Evolutionary conservation across 2,888 invertebrate species (phyloP).

Genomic region (Morpho deidamia): DNA sequence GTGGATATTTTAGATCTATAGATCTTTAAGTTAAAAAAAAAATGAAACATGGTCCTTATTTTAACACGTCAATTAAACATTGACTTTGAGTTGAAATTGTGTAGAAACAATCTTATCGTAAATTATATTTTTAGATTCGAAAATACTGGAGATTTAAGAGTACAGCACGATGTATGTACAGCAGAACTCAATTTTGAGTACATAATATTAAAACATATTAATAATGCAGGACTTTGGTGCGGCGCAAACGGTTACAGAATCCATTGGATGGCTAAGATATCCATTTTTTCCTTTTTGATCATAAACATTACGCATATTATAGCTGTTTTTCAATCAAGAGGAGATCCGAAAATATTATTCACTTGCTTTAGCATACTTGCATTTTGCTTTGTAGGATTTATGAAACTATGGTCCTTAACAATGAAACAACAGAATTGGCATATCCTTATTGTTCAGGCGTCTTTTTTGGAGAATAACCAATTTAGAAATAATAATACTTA

Average conservation of each 20-base stretch:
- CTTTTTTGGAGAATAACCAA: conserved; percentile 38
- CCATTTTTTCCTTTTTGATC: conserved; percentile 35
- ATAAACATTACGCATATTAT: conserved; percentile 40
- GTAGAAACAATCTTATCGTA: too few relatives aligned
- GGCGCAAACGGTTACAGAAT: conserved; percentile 23
- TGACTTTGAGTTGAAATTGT: too few relatives aligned
- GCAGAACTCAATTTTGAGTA: conserved; percentile 19
- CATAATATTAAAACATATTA: conserved; percentile 25
- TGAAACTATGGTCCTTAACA: conserved; percentile 46
- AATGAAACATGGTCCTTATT: too few relatives aligned
- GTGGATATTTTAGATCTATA: too few relatives aligned
- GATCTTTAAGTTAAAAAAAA: too few relatives aligned
- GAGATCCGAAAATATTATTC: conserved; percentile 42
- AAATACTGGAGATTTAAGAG: not conserved
- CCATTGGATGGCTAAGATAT: conserved; percentile 32
- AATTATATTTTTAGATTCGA: not conserved
- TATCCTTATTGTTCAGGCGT: conserved; percentile 34
- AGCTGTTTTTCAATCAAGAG: conserved; percentile 34
- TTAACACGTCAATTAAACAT: too few relatives aligned
- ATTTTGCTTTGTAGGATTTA: conserved; percentile 50
- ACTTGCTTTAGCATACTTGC: conserved; percentile 52
- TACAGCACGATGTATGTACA: not conserved
- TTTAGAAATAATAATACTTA: conserved; percentile 17
- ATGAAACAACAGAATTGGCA: conserved; percentile 37
- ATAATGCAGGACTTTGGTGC: conserved; percentile 35